Percentiles rank a stretch among this genome's conserved stretches.
phyloP scores from a whole-genome alignment of 2,797 vertebrate genomes.

The Arremon brunneinucha region DNA sequence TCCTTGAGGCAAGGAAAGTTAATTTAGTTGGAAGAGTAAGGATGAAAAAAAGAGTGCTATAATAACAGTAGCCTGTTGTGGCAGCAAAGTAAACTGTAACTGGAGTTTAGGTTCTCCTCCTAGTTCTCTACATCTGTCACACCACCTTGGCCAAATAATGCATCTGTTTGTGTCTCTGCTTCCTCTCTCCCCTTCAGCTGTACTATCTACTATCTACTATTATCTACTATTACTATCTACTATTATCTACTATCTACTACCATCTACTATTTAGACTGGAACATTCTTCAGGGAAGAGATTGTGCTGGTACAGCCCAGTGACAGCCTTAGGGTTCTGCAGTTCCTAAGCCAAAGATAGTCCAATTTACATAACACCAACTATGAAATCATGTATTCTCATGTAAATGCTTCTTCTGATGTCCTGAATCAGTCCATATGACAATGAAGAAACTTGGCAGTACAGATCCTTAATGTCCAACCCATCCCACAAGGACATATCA shows the following conservation, averaged over 20 bases:
- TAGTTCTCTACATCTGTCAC: background rate
- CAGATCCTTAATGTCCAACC: background rate
- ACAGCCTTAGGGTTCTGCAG: background rate
- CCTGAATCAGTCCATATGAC: background rate
- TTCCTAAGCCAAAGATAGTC: background rate
- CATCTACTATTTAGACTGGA: background rate
- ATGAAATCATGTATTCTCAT: background rate
- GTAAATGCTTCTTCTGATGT: background rate
- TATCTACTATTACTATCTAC: background rate
- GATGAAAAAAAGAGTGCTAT: constrained; percentile 5
- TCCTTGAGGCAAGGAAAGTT: constrained; percentile 63
- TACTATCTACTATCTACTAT: background rate
- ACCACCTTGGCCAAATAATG: background rate
- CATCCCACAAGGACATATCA: constrained; percentile 7
- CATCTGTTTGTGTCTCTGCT: background rate
- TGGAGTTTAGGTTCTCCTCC: background rate
- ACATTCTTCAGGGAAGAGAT: background rate
- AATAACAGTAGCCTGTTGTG: constrained; percentile 17
- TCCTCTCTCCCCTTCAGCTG: background rate
- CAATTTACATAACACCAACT: background rate
- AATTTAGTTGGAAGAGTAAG: constrained; percentile 43
- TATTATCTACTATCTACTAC: background rate
- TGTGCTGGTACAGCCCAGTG: background rate
- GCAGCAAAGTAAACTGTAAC: constrained; percentile 7
- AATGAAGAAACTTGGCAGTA: background rate